These are phyloP conservation scores for Tragulus kanchil DNA, from an alignment of 2,113 vertebrate genomes.

Conservation along the genomic window DNA sequence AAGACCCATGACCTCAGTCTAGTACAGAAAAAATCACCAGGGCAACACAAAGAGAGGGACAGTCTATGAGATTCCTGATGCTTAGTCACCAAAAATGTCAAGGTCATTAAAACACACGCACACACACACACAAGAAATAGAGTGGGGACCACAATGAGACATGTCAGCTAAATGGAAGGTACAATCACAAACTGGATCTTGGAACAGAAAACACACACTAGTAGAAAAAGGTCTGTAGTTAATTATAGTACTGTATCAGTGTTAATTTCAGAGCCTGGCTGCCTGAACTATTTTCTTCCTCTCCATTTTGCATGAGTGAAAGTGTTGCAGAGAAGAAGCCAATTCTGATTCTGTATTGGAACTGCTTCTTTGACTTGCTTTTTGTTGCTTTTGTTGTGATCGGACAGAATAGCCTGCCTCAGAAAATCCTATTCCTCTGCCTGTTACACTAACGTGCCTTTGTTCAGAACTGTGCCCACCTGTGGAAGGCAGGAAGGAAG, in stretches of 20 bases:
- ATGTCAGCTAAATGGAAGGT: neutral
- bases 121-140: neutral
- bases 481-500: neutral
- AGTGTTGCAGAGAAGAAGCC: neutral
- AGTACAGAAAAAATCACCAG: neutral
- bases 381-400: neutral
- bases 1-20: neutral
- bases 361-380: neutral
- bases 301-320: neutral
- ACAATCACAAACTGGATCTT: neutral
- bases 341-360: neutral
- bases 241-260: neutral
- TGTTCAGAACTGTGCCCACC: neutral
- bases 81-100: neutral
- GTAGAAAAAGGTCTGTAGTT: neutral
- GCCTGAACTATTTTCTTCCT: neutral
- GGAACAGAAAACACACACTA: neutral
- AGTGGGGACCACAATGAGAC: neutral
- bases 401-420: neutral
- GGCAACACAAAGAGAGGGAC: neutral
- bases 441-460: neutral
- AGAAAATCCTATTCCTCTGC: neutral
- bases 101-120: neutral
- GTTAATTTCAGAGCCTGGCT: neutral
- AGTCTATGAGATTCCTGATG: neutral